Evolutionary conservation across 2,797 vertebrate species (phyloP), one percentile per base, ranked within the genome.

Genomic region (Carapus acus): DNA sequence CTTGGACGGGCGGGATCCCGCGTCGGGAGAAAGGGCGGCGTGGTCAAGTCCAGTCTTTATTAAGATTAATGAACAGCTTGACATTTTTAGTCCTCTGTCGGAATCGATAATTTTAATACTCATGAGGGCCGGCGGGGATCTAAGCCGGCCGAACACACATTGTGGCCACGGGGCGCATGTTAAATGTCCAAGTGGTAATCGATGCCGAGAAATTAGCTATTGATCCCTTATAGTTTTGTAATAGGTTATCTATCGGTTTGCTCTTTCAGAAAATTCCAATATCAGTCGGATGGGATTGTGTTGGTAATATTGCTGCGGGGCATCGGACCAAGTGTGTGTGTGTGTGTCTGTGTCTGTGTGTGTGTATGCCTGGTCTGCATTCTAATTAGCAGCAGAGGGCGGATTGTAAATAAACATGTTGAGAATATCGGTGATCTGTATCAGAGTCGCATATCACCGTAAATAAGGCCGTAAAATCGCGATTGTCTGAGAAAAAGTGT

Each of bases 131-230:
- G 87, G 81, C 83, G 76, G 88, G 85, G 88, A 91, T 84, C 85
- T 78, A 63, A 79, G 76, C 79, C 80, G 70, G 79, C 78, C 77
- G 87, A 92, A 89, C 74, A 86, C 84, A 86, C 87, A 79, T 83
- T 90, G 83, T 87, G 88, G 88, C 90, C 90, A 83, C 85, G 83
- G 86, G 91, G 87, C 82, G 87, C 74, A 84, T 89, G 91, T 92
- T 89, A 93, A 93, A 94, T 91, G 90, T 88, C 87, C 92, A 90
- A 94, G 89, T 83, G 88, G 82, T 90, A 92, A 95, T 97, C 92
- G 90, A 95, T 94, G 91, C 80, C 86, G 85, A 88, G 86, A 95
- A 96, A 96, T 97, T 93, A 94, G 88, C 87, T 97, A 96, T 96
- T 90, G 94, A 97, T 90, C 88, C 80, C 87, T 90, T 92, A 93